A percentile compares a stretch with the other conserved stretches of the same genome.
phyloP scores from a whole-genome alignment of 2,113 vertebrate genomes.

The Melanerpes formicivorus region DNA sequence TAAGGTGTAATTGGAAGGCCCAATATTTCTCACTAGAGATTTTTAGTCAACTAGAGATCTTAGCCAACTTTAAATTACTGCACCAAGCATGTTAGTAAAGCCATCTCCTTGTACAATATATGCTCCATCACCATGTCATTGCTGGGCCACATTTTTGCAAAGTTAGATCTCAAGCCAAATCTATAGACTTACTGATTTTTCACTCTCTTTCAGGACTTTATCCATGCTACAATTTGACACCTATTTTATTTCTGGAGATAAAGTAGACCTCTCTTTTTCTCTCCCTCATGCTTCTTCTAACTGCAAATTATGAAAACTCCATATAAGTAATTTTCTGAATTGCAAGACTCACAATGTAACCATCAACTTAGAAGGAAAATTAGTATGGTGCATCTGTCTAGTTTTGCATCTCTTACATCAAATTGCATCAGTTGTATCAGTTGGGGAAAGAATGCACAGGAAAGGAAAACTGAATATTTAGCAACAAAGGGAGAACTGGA shows the following conservation, averaged over 20 bases:
- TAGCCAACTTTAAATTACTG: background rate
- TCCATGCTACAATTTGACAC: background rate
- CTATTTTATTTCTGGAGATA: background rate
- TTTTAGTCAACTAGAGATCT: background rate
- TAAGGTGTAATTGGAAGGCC: background rate
- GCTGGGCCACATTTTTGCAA: background rate
- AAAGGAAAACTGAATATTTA: background rate
- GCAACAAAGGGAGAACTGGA: background rate
- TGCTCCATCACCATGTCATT: background rate
- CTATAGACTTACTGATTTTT: background rate
- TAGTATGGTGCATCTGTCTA: background rate
- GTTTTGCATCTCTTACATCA: background rate
- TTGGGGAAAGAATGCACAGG: background rate
- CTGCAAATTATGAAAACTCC: background rate
- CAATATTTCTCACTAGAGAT: background rate
- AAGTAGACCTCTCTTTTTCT: background rate
- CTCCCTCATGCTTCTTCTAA: background rate
- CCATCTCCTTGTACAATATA: background rate
- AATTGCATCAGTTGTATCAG: background rate
- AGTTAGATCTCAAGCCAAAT: background rate
- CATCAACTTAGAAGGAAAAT: background rate
- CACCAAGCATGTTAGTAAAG: background rate
- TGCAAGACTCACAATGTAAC: background rate
- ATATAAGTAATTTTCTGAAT: background rate
- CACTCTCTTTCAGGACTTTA: background rate